Conservation (phyloP, 1,140 invertebrate genomes). For the Drosophila ambigua region DNA sequence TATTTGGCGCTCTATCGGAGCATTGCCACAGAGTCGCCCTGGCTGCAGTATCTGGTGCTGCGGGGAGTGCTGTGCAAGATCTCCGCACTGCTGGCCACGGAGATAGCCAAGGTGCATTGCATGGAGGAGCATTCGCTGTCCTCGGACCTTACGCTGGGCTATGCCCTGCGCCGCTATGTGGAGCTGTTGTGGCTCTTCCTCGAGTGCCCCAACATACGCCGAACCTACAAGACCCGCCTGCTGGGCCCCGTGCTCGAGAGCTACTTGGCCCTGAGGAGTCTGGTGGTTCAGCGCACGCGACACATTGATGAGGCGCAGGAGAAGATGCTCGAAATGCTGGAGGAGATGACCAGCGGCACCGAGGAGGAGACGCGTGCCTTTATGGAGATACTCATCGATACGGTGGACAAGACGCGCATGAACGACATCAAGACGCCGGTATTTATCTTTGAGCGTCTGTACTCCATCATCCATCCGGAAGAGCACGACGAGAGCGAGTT, state of each 20-base stretch:
- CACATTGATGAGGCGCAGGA: constrained; percentile 98
- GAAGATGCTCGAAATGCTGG: constrained; percentile 95
- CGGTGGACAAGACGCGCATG: constrained; percentile 95
- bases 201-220: constrained; percentile 92
- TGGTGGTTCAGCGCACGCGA: constrained; percentile 97
- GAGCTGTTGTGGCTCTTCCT: constrained; percentile 94
- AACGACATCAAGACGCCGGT: constrained; percentile 98
- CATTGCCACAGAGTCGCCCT: constrained; percentile 92
- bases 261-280: constrained; percentile 94
- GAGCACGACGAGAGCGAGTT: constrained; percentile 99
- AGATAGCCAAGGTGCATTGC: constrained; percentile 93
- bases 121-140: constrained; percentile 96
- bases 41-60: constrained; percentile 96
- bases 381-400: constrained; percentile 98
- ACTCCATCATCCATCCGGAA: constrained; percentile 98
- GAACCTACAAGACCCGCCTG: constrained; percentile 94
- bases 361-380: constrained; percentile 98
- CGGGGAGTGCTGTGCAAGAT: constrained; percentile 93
- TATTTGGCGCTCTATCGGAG: constrained; percentile 94
- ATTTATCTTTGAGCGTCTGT: constrained; percentile 98
- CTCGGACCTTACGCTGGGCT: constrained; percentile 96
- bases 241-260: constrained; percentile 96
- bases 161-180: constrained; percentile 93
- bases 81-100: constrained; percentile 92
- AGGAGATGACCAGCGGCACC: constrained; percentile 98